These are phyloP conservation scores for Petroica traversi DNA, from an alignment of 2,113 vertebrate species.

Conservation along the genomic window DNA sequence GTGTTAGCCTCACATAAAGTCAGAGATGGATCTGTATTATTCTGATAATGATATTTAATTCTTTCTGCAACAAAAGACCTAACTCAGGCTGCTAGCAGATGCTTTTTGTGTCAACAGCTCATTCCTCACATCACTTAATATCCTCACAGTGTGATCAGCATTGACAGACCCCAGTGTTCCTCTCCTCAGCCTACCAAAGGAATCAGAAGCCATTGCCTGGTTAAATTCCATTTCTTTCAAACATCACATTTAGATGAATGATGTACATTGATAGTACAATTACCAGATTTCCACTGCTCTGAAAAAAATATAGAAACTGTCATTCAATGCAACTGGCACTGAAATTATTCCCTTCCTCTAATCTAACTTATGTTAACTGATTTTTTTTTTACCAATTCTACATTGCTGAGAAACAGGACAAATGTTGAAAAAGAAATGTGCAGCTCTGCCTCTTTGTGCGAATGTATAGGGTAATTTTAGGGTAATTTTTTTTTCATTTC, in stretches of 20 bases:
- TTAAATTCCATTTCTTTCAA: neutral
- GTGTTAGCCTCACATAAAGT: neutral
- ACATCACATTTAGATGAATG: neutral
- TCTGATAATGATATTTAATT: neutral
- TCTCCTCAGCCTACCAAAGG: neutral
- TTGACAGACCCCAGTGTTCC: neutral
- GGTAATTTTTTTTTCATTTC: neutral
- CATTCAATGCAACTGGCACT: conserved; percentile 1
- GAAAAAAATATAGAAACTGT: neutral
- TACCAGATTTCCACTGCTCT: neutral
- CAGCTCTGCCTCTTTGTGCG: neutral
- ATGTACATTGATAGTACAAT: neutral
- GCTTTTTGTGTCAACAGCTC: neutral
- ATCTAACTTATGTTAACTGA: conserved; percentile 24
- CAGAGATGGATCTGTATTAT: neutral
- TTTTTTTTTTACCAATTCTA: conserved; percentile 20
- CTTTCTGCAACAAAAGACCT: neutral
- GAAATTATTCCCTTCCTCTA: conserved; percentile 17
- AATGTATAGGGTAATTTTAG: neutral
- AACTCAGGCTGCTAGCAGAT: neutral
- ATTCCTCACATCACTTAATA: accelerated
- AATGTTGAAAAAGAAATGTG: conserved; percentile 37
- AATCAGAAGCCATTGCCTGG: neutral
- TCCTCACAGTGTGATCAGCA: accelerated
- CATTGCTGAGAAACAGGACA: conserved; percentile 52